Evolutionary conservation across 1,140 invertebrate genomes (phyloP), one percentile per base, ranked within the genome.

Genomic region (Eueides isabella): DNA sequence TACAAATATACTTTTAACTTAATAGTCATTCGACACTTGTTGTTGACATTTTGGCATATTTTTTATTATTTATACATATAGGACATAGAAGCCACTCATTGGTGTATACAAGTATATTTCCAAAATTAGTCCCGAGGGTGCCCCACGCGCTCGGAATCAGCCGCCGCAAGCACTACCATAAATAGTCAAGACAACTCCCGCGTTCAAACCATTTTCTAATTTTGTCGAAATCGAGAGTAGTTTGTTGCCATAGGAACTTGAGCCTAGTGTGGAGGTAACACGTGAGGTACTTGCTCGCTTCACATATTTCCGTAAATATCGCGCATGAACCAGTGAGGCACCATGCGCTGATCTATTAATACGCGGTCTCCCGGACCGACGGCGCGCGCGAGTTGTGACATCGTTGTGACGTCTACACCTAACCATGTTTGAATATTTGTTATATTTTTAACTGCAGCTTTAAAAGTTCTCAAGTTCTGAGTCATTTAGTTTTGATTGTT

Each of bases 151-250:
- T 75, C 84, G 77, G 75, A 87, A 81, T 85, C 83, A 89, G 85
- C 82, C 75, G 71, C 80, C 69, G 75, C 83, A 74, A 74, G 80
- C 90, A 88, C 82, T 89, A 89, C 90, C 90, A 91, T 92, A 92
- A 91, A 92, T 92, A 92, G 90, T 89, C 87, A 92, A 92, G 84
- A 86, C 83, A 82, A 80, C 83, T 86, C 85, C 85, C 85, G 86
- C 84, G 68, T 79, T 80, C 82, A 74, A 82, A 86, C 82, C 84
- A 82, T 87, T 89, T 88, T 91, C 87, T 91, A 91, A 89, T 83
- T 89, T 86, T 92, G 88, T 76, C 85, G 72, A 76, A 82, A 81
- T 81, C 80, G 76, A 55, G 79, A 67, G 72, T 69, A 73, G 76
- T 35, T 76, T 55, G 77, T 79, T 61, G 80, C 67, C 72, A 78